Evolutionary conservation across 2,797 vertebrate genomes (phyloP), one percentile per base, ranked within the genome.

Genomic region (Avahi laniger): DNA sequence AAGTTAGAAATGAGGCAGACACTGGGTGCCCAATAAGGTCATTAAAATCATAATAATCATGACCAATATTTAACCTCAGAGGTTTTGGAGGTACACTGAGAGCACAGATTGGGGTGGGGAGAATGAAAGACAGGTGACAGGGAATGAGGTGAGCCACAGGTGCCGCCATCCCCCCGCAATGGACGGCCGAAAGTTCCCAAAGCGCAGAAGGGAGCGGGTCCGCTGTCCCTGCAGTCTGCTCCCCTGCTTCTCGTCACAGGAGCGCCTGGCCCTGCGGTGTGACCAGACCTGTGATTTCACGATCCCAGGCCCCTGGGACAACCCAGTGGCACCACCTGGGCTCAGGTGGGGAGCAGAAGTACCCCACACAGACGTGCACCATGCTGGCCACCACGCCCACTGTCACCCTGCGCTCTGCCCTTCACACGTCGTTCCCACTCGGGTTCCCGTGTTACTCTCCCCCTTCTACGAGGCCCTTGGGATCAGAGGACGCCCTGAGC

Each of bases 231-330:
- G 52, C 76, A 57, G 22, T 22, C 52, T 41, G 52, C 26, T 80
- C 22, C 52, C 24, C 0, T 0, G n/a, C 2, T 79, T 57, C 52
- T 15, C 5, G 13, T 54, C 22, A 41, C 24, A 8, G 9, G 35
- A 80, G 76, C 24, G 15, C n/a, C 35, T 80, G 13, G 15, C 52
- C 24, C n/a, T 3, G 24, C 8, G 28, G 8, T 41, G 13, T 7
- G n/a, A 8, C 10, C 8, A 41, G 24, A 80, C 26, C 54, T 33
- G 17, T 12, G 17, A 33, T 20, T 22, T n/a, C 59, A 65, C 59
- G n/a, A 10, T 46, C 30, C 7, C 20, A 22, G 52, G 52, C 20
- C 52, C 52, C 52, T 7, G 52, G 52, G 52, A 22, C 52, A 54
- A 54, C 52, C 52, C 52, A 54, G 11, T 1, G 20, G 22, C 61